Evolutionary conservation across 2,888 invertebrate species (phyloP).

Genomic region (Lissonota sp.): DNA sequence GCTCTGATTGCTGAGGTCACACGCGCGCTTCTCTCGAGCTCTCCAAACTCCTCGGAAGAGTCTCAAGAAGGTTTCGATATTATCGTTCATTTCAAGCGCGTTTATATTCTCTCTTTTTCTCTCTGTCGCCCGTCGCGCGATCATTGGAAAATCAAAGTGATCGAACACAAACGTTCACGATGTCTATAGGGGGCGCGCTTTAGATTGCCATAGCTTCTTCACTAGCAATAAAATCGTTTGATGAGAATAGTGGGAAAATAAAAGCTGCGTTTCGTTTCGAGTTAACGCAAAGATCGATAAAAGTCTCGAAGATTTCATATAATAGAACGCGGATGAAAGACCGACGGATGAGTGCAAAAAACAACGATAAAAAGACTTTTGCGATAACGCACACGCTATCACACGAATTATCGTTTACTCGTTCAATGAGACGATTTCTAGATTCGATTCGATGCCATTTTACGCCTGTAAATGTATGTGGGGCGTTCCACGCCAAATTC

Average conservation of each 20-base stretch:
- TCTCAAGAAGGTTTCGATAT: background rate
- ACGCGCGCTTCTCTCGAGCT: background rate
- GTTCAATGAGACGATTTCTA: constrained; percentile 6
- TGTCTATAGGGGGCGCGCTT: constrained; percentile 3
- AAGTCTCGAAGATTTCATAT: background rate
- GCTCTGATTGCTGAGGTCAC: constrained; percentile 29
- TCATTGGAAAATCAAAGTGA: constrained; percentile 29
- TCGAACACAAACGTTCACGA: constrained; percentile 17
- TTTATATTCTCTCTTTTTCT: background rate
- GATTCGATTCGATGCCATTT: constrained; percentile 9
- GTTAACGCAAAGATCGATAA: constrained; percentile 12
- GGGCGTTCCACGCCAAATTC: no score
- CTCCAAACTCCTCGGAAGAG: background rate
- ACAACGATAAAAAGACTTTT: background rate
- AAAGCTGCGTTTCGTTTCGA: constrained; percentile 12
- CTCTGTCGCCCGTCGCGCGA: background rate
- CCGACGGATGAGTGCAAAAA: background rate
- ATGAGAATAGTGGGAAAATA: constrained; percentile 29
- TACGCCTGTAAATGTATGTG: background rate
- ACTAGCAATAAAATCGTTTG: constrained; percentile 20
- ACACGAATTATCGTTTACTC: constrained; percentile 16
- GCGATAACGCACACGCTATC: constrained; percentile 10
- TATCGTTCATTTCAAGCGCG: constrained; percentile 29
- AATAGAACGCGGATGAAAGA: background rate
- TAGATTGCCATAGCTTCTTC: constrained; percentile 38